Conservation (phyloP, 64 coral and sea anemone genomes). For the Porites lutea region DNA sequence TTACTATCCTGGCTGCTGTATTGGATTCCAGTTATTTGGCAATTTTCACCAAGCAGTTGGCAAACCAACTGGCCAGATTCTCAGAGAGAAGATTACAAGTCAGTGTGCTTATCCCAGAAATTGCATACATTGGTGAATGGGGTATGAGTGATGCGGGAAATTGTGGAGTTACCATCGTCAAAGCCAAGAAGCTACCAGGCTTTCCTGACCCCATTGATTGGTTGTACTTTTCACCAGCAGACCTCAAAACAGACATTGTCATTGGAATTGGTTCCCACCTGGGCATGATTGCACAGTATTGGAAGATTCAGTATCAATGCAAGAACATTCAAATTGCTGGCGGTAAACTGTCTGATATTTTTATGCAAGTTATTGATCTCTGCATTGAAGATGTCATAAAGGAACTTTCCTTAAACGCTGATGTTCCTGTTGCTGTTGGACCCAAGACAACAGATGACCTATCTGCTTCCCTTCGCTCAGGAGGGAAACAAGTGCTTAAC, state of each 20-base stretch:
- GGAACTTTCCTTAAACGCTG: not conserved
- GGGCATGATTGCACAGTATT: not conserved
- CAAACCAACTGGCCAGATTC: not conserved
- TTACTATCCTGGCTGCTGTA: no score
- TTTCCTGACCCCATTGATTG: slow-evolving; percentile 1
- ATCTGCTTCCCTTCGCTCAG: not conserved
- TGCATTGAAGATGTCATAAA: not conserved
- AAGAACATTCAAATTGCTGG: not conserved
- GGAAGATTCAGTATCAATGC: not conserved
- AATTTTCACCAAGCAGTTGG: not conserved
- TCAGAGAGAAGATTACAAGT: not conserved
- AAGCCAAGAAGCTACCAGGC: not conserved
- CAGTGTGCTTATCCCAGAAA: not conserved
- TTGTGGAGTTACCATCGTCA: not conserved
- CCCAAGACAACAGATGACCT: not conserved
- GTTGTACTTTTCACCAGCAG: not conserved
- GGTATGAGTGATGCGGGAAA: not conserved
- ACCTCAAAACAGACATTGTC: not conserved
- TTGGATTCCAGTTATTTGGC: no score
- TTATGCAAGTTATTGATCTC: not conserved
- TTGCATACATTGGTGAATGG: not conserved
- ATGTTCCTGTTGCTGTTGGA: slow-evolving; percentile 11
- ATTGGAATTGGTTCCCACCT: not conserved
- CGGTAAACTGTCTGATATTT: not conserved
- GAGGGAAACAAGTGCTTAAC: not conserved